A percentile compares a stretch with the other conserved stretches of the same genome.
Evolutionary conservation across 2,797 vertebrate genomes (phyloP).

Genomic region (Myoxocephalus aenaeus): DNA sequence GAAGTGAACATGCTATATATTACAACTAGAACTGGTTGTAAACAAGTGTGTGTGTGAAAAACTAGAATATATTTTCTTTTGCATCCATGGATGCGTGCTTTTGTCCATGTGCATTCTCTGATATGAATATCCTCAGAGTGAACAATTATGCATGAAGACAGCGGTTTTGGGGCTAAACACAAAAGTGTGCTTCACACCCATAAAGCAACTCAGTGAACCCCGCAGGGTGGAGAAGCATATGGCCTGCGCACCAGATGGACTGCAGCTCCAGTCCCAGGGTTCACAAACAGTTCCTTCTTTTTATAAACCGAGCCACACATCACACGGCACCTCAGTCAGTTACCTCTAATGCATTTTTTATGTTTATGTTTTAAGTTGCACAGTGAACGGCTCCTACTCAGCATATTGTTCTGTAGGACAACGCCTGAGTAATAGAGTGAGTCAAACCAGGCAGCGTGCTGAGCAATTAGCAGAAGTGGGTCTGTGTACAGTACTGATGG

Average conservation of each 20-base stretch:
- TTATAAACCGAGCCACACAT: background rate
- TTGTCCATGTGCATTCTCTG: background rate
- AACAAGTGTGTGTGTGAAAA: constrained; percentile 8
- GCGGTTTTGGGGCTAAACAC: constrained; percentile 4
- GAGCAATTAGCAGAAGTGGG: constrained; percentile 43
- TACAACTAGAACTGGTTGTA: background rate
- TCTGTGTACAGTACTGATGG: background rate
- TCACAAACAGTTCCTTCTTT: background rate
- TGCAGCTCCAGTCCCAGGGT: background rate
- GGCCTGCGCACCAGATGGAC: background rate
- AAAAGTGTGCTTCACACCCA: constrained; percentile 11
- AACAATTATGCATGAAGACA: constrained; percentile 22
- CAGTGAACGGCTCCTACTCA: background rate
- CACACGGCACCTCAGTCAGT: background rate
- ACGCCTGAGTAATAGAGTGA: constrained; percentile 30
- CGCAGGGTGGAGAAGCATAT: constrained; percentile 6
- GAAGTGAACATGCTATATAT: constrained; percentile 4
- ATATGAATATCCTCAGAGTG: background rate
- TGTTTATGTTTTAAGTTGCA: background rate
- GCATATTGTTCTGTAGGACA: constrained; percentile 5
- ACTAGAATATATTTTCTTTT: background rate
- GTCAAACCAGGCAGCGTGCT: constrained; percentile 14
- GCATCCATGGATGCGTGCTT: background rate
- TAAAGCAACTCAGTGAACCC: constrained; percentile 18
- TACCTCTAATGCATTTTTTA: background rate